These are phyloP conservation scores for Rhagologus leucostigma DNA, from an alignment of 2,113 vertebrate genomes.

Conservation along the genomic window DNA sequence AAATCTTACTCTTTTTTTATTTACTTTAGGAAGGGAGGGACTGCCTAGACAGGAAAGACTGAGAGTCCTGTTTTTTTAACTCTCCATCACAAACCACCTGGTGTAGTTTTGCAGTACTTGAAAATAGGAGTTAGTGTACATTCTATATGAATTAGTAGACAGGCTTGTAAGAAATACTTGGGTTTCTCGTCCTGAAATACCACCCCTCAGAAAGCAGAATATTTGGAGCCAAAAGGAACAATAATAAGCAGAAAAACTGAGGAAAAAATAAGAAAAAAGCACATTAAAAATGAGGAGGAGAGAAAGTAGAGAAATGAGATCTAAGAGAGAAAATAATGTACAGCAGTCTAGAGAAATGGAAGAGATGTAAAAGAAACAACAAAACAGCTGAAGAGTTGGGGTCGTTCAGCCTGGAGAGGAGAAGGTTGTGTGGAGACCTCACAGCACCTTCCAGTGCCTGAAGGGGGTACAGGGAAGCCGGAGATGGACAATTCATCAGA, in stretches of 20 bases:
- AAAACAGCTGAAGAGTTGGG: not conserved
- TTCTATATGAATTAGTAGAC: not conserved
- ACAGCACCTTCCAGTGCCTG: not conserved
- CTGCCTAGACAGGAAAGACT: not conserved
- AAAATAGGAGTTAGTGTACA: not conserved
- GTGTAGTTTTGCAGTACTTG: not conserved
- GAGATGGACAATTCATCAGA: not conserved
- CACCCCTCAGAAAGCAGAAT: not conserved
- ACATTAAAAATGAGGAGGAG: not conserved
- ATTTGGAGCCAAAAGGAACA: not conserved
- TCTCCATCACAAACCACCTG: not conserved
- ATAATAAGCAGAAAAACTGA: not conserved
- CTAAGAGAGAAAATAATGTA: not conserved
- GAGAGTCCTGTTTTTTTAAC: not conserved
- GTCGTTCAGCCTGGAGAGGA: not conserved
- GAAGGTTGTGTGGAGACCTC: not conserved
- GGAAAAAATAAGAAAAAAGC: not conserved
- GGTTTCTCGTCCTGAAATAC: not conserved
- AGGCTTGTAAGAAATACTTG: not conserved
- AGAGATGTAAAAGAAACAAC: not conserved
- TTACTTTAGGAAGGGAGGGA: not conserved
- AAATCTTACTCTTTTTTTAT: not conserved
- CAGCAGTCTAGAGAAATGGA: not conserved
- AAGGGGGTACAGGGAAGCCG: rapidly evolving
- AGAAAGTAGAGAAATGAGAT: not conserved